These are phyloP conservation scores for Eubucco bourcierii DNA, from an alignment of 2,113 vertebrate genomes.

Conservation along the genomic window DNA sequence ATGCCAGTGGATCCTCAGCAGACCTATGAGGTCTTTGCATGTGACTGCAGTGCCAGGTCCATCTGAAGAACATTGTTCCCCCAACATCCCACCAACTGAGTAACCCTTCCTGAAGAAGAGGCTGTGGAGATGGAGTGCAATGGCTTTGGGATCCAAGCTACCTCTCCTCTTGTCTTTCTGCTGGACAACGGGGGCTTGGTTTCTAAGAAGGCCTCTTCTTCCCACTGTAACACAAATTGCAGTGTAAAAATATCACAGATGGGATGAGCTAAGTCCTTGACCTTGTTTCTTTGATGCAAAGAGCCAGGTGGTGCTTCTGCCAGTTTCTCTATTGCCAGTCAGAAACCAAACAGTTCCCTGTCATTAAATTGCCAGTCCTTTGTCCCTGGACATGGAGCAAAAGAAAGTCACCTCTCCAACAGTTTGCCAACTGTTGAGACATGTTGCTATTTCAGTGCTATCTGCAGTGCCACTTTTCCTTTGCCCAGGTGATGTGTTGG, in stretches of 20 bases:
- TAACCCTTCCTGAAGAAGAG: neutral
- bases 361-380: constrained; percentile 16
- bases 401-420: constrained; percentile 50
- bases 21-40: neutral
- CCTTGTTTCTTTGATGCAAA: constrained; percentile 38
- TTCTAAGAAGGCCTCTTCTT: neutral
- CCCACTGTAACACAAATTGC: neutral
- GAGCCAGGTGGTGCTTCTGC: constrained; percentile 57
- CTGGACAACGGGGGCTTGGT: neutral
- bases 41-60: neutral
- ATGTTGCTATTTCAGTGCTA: neutral
- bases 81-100: accelerated
- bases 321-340: neutral
- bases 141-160: accelerated
- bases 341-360: neutral
- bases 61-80: neutral
- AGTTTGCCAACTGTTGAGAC: constrained; percentile 32
- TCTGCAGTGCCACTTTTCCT: neutral
- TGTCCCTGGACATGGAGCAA: constrained; percentile 42
- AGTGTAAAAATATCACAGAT: constrained; percentile 31
- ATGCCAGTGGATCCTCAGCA: accelerated
- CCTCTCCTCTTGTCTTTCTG: neutral
- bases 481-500: neutral
- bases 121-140: neutral
- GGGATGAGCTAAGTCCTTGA: constrained; percentile 50